A percentile compares a stretch with the other conserved stretches of the same genome.
phyloP scores from a whole-genome alignment of 2,797 vertebrate genomes.

The Hyperoplus immaculatus region DNA sequence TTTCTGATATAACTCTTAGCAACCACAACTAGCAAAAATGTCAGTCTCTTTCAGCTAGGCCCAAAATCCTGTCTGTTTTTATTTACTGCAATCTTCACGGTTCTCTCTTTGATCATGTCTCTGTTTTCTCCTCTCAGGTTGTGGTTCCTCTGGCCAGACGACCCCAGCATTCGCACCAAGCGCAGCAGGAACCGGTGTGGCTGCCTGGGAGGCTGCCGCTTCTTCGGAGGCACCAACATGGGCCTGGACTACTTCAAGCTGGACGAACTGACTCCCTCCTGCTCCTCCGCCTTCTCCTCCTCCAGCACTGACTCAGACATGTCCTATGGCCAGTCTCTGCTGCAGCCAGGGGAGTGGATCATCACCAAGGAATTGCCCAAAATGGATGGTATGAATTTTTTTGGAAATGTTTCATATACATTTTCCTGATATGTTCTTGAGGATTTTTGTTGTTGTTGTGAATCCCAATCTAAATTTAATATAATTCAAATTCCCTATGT shows the following conservation, averaged over 20 bases:
- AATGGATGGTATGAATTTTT: conserved; percentile 86
- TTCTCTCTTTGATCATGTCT: not conserved
- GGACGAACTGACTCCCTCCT: conserved; percentile 95
- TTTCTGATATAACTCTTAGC: not conserved
- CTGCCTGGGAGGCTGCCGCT: conserved; percentile 97
- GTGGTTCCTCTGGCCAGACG: conserved; percentile 98
- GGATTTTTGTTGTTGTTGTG: not conserved
- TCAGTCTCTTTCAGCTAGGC: not conserved
- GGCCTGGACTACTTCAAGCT: conserved; percentile 95
- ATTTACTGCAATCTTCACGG: not conserved
- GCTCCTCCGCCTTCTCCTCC: conserved; percentile 93
- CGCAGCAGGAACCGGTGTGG: conserved; percentile 94
- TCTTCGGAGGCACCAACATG: conserved; percentile 92
- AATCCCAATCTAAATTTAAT: not conserved
- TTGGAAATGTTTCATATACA: conserved; percentile 12
- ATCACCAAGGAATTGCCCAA: conserved; percentile 93
- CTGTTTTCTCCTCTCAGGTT: conserved; percentile 80
- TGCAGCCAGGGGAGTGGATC: conserved; percentile 96
- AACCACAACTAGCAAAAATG: not conserved
- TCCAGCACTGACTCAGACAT: conserved; percentile 91
- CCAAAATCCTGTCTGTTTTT: not conserved
- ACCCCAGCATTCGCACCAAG: conserved; percentile 87
- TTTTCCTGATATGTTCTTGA: not conserved
- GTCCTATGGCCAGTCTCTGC: conserved; percentile 97
- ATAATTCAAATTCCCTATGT: not conserved